Base-by-base conservation (phyloP, 2,797 vertebrate genomes). In the Brachyrhaphis roseni region DNA sequence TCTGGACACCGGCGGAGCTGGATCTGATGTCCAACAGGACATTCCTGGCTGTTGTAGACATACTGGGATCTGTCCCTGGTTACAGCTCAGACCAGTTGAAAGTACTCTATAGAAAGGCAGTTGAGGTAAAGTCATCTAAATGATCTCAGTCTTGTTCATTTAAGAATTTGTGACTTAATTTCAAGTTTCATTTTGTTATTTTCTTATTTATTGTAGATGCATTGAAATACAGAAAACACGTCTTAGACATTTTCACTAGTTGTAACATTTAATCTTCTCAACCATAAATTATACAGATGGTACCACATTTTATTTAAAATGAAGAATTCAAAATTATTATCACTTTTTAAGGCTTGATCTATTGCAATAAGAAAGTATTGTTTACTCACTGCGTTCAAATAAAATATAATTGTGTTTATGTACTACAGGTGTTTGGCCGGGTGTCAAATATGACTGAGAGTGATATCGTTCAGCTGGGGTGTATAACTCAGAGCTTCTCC, bases 401-500 rank as follows among this genome's bases (percentile, higher is more conserved):
- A 34, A 34, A 36, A 16, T 47, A 5, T 34, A 0, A 59, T 53
- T 71, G 2, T 82, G 6, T 83, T 28, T 78, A 23, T 81, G 77
- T 77, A 18, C 10, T 86, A 62, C 77, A 96, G 96, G 84, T 26
- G 12, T 95, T 87, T 47, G 93, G 93, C 6, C 77, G 82, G 1
- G 77, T 90, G 57, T 47, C 80, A 1, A 39, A 80, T 23, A 87
- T 96, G 87, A 89, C 47, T 18, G 93, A 95, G 53, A 76, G 45
- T 0, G 72, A 39, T 0, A 81, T 95, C 23, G 2, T 76, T 11
- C 83, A 91, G 79, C 45, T 96, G 85, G 90, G 93, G 31, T 96
- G 96, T 71, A 81, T 96, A 41, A 73, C 43, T 83, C 93, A 82
- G 79, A 84, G 92, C 43, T 94, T 96, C 87, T 76, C 82, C 1